Evolutionary conservation across 2,113 vertebrate genomes (phyloP).

Genomic region (Phrynocephalus versicolor): DNA sequence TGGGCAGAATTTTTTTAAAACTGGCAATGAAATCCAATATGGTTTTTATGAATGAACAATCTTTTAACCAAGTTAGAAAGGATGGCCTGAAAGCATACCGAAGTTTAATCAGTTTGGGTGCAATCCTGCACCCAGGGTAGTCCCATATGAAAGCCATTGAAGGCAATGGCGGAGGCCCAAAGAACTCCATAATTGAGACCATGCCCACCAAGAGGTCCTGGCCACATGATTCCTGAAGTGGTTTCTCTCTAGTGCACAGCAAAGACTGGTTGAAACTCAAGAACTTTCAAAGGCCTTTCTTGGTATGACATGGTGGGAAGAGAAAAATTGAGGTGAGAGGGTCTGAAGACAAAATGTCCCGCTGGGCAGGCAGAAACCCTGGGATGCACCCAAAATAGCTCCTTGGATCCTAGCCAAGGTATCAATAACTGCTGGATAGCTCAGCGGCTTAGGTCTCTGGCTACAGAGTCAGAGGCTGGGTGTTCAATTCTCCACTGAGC

Average conservation of each 20-base stretch:
- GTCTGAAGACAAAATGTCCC: neutral
- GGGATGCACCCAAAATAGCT: neutral
- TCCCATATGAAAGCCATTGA: neutral
- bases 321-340: neutral
- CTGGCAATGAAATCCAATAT: constrained; percentile 72
- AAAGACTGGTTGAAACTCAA: neutral
- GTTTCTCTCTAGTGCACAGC: neutral
- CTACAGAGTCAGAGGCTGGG: no score
- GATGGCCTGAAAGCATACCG: constrained; percentile 52
- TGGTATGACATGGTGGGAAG: neutral
- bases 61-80: constrained; percentile 55
- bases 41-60: constrained; percentile 70
- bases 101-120: constrained; percentile 38
- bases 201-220: neutral
- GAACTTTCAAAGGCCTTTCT: neutral
- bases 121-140: neutral
- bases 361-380: neutral
- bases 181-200: neutral
- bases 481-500: no score
- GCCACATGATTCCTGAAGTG: neutral
- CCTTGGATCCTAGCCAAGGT: neutral
- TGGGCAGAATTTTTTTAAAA: constrained; percentile 61
- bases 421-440: no score
- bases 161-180: neutral
- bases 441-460: no score